Conservation (phyloP, 2,888 invertebrate genomes). For the Oscheius sp. region DNA sequence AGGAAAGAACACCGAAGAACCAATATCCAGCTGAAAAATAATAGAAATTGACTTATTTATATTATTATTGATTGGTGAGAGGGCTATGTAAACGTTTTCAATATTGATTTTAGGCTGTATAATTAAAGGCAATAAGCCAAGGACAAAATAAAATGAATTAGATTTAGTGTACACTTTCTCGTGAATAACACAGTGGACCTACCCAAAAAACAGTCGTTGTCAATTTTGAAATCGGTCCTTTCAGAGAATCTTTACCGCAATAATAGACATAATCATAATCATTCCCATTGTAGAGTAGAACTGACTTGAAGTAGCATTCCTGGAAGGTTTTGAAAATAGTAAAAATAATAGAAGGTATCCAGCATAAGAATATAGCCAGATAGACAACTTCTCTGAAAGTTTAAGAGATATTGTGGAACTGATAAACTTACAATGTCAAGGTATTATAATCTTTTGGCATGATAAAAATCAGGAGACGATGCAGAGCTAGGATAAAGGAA, state of each 20-base stretch:
- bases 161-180: no score
- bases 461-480: slow-evolving; percentile 4
- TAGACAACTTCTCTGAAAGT: background rate
- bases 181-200: background rate
- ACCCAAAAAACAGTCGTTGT: background rate
- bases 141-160: no score
- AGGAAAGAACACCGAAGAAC: background rate
- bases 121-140: no score
- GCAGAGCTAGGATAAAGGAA: background rate
- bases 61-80: no score
- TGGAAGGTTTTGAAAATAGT: background rate
- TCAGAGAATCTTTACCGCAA: background rate
- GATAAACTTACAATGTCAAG: background rate
- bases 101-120: no score
- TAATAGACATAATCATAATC: background rate
- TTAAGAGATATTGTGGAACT: background rate
- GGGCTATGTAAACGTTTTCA: no score
- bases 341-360: background rate
- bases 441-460: background rate
- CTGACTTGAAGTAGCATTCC: background rate
- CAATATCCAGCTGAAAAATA: background rate
- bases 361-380: background rate
- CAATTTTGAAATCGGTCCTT: background rate
- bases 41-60: no score
- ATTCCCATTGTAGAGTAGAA: background rate